Base-by-base conservation (phyloP, 2,888 invertebrate species). In the Chrysolina haemoptera region DNA sequence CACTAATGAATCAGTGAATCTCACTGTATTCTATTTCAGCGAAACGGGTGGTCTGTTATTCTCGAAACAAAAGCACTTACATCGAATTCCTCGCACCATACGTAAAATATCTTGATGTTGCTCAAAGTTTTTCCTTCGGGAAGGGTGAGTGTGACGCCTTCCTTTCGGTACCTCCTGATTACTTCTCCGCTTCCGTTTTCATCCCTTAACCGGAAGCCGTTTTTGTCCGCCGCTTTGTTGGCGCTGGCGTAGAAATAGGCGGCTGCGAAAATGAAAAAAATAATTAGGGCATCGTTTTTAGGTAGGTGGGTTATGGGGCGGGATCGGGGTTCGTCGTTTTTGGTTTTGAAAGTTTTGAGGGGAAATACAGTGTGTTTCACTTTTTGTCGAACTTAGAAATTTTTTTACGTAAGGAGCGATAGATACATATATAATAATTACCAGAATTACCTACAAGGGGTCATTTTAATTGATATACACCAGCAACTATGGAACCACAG, bases 11-110 rank as follows among this genome's bases (percentile, higher is more conserved):
- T 35, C 6, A 35, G 35, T 35, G 4, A 35, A 35, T 4, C 35
- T 35, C 35, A 8, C 35, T 35, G 8, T 8, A 8, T 35, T 8
- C 35, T 35, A 8, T 8, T 35, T 6, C 0, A 6, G 8, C 35
- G 35, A 53, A 53, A 20, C 20, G 12, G 18, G 11, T 22, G 18
- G 11, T 22, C 59, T 12, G 59, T 10, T 14, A 16, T 3, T 9
- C 48, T 55, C 22, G 27, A 22, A 59, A 59, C 35, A 59, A 59
- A 59, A 59, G 27, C 59, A 91, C 93, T 92, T 84, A 97, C 97
- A 71, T 94, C 90, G 84, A 94, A 96, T 86, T 96, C 96, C 84
- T 96, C 95, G 87, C 97, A 97, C 95, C 96, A 98, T 48, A 98
- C 93, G 12, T 95, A 93, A 88, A 98, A 94, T 95, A 97, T 97